phyloP scores from a whole-genome alignment of 2,797 vertebrate genomes.

The Sarcoramphus papa region DNA sequence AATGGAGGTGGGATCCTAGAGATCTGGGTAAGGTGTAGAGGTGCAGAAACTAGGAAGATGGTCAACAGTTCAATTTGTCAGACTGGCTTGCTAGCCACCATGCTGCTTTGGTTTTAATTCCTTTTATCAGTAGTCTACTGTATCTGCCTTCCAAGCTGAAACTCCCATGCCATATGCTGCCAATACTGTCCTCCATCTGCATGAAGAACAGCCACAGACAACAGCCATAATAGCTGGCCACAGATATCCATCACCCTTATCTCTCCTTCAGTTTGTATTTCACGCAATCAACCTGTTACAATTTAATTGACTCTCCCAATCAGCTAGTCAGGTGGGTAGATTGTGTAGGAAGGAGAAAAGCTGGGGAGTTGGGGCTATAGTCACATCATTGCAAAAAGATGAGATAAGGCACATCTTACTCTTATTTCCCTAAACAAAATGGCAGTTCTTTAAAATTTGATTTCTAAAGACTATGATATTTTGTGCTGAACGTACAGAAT shows the following conservation, averaged over 20 bases:
- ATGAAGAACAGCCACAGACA: not conserved
- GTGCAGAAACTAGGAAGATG: not conserved
- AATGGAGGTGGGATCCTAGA: not conserved
- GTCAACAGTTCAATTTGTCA: not conserved
- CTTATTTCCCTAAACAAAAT: not conserved
- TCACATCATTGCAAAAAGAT: not conserved
- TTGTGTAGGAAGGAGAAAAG: not conserved
- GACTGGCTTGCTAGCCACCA: not conserved
- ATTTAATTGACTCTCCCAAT: not conserved
- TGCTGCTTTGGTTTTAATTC: not conserved
- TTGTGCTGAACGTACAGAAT: not conserved
- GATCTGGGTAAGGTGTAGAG: not conserved
- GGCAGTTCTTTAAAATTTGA: not conserved
- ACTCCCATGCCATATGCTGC: not conserved
- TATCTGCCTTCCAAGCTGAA: not conserved
- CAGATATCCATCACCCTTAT: slow-evolving; percentile 55
- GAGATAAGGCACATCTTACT: not conserved
- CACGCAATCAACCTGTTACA: slow-evolving; percentile 54
- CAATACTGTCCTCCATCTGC: not conserved
- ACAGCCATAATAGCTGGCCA: not conserved
- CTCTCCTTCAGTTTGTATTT: slow-evolving; percentile 57
- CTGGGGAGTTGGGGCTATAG: not conserved
- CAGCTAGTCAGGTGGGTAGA: not conserved
- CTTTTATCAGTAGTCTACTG: not conserved
- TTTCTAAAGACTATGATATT: not conserved